Percentiles rank a stretch among this genome's conserved stretches.
These are phyloP conservation scores for Nymphalis urticae DNA, from an alignment of 2,888 invertebrate species.

Conservation along the genomic window DNA sequence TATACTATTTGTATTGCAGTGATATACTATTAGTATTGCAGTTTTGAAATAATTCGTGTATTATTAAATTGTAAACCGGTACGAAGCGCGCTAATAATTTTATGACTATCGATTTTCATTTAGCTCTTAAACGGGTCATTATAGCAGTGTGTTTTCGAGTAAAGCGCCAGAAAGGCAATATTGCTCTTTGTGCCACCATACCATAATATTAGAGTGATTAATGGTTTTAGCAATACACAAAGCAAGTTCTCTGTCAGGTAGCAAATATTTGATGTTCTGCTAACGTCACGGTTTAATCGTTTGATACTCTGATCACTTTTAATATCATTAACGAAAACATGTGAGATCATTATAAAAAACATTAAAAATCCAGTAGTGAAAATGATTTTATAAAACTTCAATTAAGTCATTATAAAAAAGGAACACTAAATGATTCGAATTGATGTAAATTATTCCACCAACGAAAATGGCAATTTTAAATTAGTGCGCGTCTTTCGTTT, in stretches of 20 bases:
- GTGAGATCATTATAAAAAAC: too few species aligned
- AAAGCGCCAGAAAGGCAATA: conserved; percentile 70
- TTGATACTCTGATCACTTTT: conserved; percentile 49
- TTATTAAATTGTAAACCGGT: conserved; percentile 35
- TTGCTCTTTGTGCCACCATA: conserved; percentile 70
- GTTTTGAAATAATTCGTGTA: conserved; percentile 29
- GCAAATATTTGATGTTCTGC: conserved; percentile 63
- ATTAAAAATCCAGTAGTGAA: too few species aligned
- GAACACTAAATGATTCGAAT: too few species aligned
- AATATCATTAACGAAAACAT: not conserved
- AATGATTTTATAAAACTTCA: too few species aligned
- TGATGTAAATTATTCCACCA: too few species aligned
- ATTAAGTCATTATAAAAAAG: too few species aligned
- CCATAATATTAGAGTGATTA: conserved; percentile 78
- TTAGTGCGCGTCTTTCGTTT: too few species aligned
- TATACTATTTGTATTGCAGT: too few species aligned
- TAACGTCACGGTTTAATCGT: conserved; percentile 43
- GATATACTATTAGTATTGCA: conserved; percentile 7
- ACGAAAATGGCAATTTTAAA: too few species aligned
- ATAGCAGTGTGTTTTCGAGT: conserved; percentile 70
- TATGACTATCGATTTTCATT: conserved; percentile 72
- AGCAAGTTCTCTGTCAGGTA: conserved; percentile 73
- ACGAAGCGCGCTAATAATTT: conserved; percentile 44
- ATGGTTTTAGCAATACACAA: conserved; percentile 71
- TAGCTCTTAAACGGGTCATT: conserved; percentile 74